Evolutionary conservation across 2,113 vertebrate species (phyloP).

Genomic region (Guaruba guarouba): DNA sequence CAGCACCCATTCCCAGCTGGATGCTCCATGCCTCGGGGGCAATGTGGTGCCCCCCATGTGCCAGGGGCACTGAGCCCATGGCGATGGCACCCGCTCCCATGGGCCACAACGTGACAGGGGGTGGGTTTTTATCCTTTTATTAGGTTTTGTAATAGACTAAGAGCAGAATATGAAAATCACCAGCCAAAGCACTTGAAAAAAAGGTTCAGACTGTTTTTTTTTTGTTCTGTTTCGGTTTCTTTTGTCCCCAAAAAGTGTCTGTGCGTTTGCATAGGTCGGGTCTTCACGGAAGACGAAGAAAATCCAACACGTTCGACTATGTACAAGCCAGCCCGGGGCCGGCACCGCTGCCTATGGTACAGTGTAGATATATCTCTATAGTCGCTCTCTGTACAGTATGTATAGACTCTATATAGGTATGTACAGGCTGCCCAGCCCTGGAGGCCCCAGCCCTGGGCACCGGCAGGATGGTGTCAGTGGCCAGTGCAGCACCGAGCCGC

Average conservation of each 20-base stretch:
- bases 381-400: constrained; percentile 64
- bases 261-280: constrained; percentile 84
- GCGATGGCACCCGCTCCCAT: neutral
- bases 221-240: constrained; percentile 28
- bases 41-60: neutral
- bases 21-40: neutral
- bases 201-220: constrained; percentile 57
- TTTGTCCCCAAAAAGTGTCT: constrained; percentile 79
- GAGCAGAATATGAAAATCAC: constrained; percentile 83
- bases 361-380: constrained; percentile 46
- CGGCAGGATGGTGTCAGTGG: neutral
- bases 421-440: constrained; percentile 18
- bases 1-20: neutral
- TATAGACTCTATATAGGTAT: constrained; percentile 66
- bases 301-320: constrained; percentile 59
- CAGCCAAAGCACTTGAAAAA: constrained; percentile 81
- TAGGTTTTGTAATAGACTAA: constrained; percentile 75
- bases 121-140: constrained; percentile 67
- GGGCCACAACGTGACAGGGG: neutral
- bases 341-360: constrained; percentile 45
- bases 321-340: constrained; percentile 51
- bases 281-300: constrained; percentile 84
- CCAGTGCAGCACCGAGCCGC: neutral
- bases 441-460: neutral
- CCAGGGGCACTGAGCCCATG: neutral